phyloP scores from a whole-genome alignment of 2,888 invertebrate genomes.

The Hoplodrina blanda region DNA sequence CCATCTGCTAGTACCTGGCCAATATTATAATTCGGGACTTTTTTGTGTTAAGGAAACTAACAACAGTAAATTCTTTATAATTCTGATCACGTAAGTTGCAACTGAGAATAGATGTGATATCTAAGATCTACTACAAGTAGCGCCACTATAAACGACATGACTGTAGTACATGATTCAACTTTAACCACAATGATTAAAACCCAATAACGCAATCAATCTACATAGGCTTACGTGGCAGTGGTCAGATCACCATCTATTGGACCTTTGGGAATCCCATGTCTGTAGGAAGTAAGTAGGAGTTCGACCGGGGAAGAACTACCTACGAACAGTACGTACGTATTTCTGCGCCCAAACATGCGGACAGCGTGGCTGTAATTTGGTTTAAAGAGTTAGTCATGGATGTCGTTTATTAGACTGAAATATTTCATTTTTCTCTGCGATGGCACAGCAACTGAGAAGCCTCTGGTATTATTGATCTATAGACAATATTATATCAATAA shows the following conservation, averaged over 20 bases:
- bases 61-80: conserved; percentile 12
- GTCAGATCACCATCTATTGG: not conserved
- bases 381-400: not conserved
- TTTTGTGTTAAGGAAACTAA: conserved; percentile 27
- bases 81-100: conserved; percentile 23
- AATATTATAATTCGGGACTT: not conserved
- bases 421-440: too few species aligned
- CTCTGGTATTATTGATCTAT: too few species aligned
- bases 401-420: too few species aligned
- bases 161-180: conserved; percentile 13
- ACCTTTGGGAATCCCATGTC: conserved; percentile 28
- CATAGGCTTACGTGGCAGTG: conserved; percentile 21
- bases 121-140: conserved; percentile 20
- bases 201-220: conserved; percentile 1
- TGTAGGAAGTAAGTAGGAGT: not conserved
- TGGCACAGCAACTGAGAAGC: too few species aligned
- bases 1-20: not conserved
- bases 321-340: not conserved
- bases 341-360: not conserved
- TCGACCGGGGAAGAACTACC: not conserved
- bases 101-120: conserved; percentile 7
- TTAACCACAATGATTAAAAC: conserved; percentile 30
- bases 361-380: not conserved
- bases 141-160: not conserved
- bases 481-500: too few species aligned